phyloP scores from a whole-genome alignment of 2,113 vertebrate species.

The Vulpes ferrilata region DNA sequence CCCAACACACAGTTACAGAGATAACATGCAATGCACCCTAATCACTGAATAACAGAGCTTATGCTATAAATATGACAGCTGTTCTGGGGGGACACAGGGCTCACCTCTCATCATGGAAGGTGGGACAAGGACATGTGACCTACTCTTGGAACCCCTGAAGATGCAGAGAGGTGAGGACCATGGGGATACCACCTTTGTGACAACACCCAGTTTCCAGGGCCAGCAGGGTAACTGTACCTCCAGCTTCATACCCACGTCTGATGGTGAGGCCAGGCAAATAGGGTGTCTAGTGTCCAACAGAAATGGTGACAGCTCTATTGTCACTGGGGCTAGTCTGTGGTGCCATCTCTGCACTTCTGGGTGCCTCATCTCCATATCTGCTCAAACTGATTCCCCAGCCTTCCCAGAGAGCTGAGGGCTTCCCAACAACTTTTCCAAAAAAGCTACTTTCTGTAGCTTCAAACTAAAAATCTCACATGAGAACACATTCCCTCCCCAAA shows the following conservation, averaged over 20 bases:
- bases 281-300: not conserved
- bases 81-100: not conserved
- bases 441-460: not conserved
- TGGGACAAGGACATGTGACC: not conserved
- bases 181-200: not conserved
- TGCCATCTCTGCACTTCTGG: not conserved
- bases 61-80: not conserved
- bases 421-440: not conserved
- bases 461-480: not conserved
- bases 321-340: fast-evolving
- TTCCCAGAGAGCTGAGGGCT: not conserved
- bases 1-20: not conserved
- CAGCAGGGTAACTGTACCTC: not conserved
- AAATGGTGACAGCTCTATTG: not conserved
- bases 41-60: not conserved
- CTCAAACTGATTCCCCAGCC: not conserved
- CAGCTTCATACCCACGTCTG: fast-evolving
- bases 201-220: not conserved
- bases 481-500: not conserved
- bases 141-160: not conserved
- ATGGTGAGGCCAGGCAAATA: not conserved
- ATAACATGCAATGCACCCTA: fast-evolving
- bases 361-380: not conserved
- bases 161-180: not conserved
- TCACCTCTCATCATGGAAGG: not conserved